A percentile compares a stretch with the other conserved stretches of the same genome.
phyloP scores from a whole-genome alignment of 2,113 vertebrate genomes.

The Rallus limicola region DNA sequence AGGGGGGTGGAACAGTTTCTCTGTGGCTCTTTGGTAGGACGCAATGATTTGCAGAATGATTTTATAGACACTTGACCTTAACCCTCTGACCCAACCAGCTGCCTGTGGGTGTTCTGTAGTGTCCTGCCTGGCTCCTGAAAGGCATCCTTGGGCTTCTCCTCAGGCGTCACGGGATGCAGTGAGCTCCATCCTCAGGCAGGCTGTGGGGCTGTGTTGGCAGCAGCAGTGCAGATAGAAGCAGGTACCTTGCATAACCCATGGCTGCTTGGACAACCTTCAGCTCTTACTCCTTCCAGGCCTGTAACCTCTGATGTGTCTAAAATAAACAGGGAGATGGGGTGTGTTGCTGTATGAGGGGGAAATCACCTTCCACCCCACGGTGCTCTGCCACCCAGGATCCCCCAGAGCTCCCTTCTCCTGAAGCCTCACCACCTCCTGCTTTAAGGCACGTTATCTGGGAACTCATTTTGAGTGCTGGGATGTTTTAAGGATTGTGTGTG shows the following conservation, averaged over 20 bases:
- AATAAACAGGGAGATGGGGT: background rate
- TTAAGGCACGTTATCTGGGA: background rate
- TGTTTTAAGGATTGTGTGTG: background rate
- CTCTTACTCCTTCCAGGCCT: background rate
- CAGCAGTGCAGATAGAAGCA: rapidly evolving
- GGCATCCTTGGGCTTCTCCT: rapidly evolving
- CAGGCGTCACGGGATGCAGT: background rate
- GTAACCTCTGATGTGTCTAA: background rate
- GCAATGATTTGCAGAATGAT: background rate
- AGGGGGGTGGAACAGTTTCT: background rate
- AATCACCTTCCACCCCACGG: background rate
- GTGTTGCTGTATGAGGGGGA: background rate
- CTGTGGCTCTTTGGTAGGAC: background rate
- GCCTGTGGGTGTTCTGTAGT: too few relatives aligned
- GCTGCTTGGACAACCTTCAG: background rate
- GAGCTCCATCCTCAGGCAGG: background rate
- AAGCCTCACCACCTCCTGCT: background rate
- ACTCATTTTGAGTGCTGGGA: background rate
- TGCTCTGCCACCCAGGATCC: background rate
- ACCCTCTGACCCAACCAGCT: background rate
- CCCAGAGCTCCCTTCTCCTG: background rate
- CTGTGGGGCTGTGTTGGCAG: background rate
- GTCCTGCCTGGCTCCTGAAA: background rate
- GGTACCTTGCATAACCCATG: rapidly evolving
- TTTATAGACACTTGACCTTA: background rate